Base-by-base conservation (phyloP, 2,888 invertebrate genomes). In the Alentia gelatinosa region DNA sequence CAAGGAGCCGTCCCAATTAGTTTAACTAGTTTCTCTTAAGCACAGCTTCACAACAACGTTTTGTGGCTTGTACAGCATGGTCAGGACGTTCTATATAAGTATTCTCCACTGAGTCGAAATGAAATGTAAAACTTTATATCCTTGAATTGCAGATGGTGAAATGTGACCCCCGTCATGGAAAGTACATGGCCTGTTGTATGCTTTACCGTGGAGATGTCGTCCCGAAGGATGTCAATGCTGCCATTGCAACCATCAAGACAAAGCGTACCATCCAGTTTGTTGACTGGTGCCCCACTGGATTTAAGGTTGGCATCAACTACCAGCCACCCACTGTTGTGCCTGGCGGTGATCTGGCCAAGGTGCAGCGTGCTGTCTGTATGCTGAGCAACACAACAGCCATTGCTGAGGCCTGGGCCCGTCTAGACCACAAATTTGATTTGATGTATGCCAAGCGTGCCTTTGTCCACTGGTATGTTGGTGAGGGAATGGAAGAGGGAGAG, bases 201-300 rank as follows among this genome's bases (percentile, higher is more conserved):
- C 92, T 96, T 91, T 99, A 98, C 97, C 95, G 98, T 95, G 98
- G 98, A 92, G 98, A 98, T 96, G 98, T 98, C 92, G 98, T 99
- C 5, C 98, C 99, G 92, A 98, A 98, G 97, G 98, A 94, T 50
- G 94, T 94, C 68, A 92, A 93, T 40, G 98, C 98, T 0, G 97
- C 97, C 92, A 95, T 95, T 90, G 95, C 95, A 40, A 94, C 94
- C 91, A 95, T 95, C 93, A 95, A 95, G 93, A 95, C 95, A 90
- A 95, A 95, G 93, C 47, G 95, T 95, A 84, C 91, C 86, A 90
- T 92, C 86, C 91, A 92, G 89, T 92, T 92, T 75, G 92, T 92
- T 1, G 92, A 97, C 92, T 98, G 98, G 98, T 97, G 97, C 94
- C 98, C 98, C 0, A 97, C 98, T 0, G 98, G 98, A 92, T 98